phyloP scores from a whole-genome alignment of 1,140 invertebrate genomes.

The Armadillidium nasatum region DNA sequence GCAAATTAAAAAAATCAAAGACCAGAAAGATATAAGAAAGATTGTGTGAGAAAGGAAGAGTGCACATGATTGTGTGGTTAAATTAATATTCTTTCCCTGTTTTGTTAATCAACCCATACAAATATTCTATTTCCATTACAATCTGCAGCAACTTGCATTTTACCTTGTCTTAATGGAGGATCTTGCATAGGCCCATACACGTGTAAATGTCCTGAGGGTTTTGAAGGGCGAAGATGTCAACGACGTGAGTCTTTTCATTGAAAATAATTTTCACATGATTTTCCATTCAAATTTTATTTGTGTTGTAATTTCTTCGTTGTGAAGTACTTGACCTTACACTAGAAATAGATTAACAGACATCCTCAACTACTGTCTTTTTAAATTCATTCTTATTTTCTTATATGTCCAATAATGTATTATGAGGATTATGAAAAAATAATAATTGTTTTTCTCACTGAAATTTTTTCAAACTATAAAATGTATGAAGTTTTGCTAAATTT shows the following conservation, averaged over 20 bases:
- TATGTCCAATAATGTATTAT: background rate
- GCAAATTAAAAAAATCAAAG: background rate
- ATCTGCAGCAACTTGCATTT: conserved; percentile 72
- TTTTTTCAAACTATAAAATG: background rate
- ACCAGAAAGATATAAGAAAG: no score
- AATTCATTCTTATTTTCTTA: background rate
- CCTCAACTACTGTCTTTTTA: conserved; percentile 19
- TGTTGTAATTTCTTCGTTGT: no score
- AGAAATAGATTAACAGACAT: no score
- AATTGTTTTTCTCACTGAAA: background rate
- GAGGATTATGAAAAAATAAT: background rate
- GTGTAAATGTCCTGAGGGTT: conserved; percentile 80
- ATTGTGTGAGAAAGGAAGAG: background rate
- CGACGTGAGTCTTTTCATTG: conserved; percentile 25
- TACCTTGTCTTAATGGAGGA: conserved; percentile 84
- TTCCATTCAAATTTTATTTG: no score
- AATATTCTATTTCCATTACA: conserved; percentile 3
- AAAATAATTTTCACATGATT: no score
- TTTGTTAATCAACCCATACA: background rate
- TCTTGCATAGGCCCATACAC: conserved; percentile 89
- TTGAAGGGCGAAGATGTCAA: conserved; percentile 79
- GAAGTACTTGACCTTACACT: no score
- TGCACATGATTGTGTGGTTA: background rate
- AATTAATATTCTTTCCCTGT: background rate
- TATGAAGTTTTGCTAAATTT: no score